Evolutionary conservation across 1,140 invertebrate genomes (phyloP), one percentile per base, ranked within the genome.

Genomic region (Prorops nasuta): DNA sequence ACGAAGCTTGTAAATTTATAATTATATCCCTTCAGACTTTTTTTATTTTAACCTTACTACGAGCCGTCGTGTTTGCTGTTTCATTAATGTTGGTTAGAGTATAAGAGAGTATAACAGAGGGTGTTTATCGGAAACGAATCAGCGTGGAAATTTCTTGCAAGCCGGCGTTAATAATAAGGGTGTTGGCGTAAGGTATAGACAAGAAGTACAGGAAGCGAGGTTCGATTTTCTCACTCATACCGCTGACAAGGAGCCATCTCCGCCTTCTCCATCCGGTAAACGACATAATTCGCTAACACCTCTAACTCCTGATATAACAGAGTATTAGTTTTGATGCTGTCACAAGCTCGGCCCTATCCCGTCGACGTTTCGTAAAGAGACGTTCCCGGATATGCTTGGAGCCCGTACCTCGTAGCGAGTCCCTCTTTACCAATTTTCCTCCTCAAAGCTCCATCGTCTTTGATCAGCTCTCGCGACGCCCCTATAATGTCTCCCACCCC

Each of bases 351-450:
- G 54, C 56, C 51, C 59, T 49, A 58, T 52, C 52, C 49, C 48
- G 48, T 20, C 36, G 9, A 20, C 37, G 36, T 24, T 18, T 41
- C 39, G 43, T 22, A 15, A 52, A 46, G 45, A 44, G 49, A 18
- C 40, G 49, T 44, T 54, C 47, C 28, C 49, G 41, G 44, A 48
- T 44, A 56, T 35, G 51, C 57, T 56, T n/a, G n/a, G n/a, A n/a
- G n/a, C n/a, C n/a, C 58, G 58, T 65, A 65, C 49, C 66, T 66
- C 60, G 66, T 66, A 58, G 54, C 49, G 57, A 67, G 54, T 67
- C 62, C 68, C 71, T 72, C 69, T 74, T 74, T 74, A 69, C 67
- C 72, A 76, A 76, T 74, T 76, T 74, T 74, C 71, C 65, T 74
- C 64, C 67, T 74, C 71, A 69, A 74, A 73, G 71, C 71, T 65